Evolutionary conservation across 2,797 vertebrate species (phyloP), one percentile per base, ranked within the genome.

Genomic region (Pogonophryne albipinna): DNA sequence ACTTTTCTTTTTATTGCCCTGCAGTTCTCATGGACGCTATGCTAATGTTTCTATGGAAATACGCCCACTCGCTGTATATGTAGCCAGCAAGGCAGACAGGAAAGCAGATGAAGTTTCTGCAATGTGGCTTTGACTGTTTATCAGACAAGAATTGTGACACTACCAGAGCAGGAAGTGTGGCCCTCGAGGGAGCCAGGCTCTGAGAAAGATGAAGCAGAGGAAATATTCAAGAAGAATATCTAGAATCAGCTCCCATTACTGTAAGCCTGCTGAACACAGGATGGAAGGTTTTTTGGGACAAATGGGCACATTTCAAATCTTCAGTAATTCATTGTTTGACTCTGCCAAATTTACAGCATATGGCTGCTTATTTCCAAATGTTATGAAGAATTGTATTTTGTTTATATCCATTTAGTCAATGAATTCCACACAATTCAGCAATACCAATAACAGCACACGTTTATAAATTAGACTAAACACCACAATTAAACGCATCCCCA

Each of bases 131-230:
- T 31, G 78, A 61, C 85, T 93, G 87, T 94, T 91, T 91, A 91
- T 89, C 73, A 80, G 76, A 84, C 79, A 62, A 87, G 86, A 89
- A 91, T 91, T 92, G 87, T 91, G 87, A 93, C 90, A 92, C 85
- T 53, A 75, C 76, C 58, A 62, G 82, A 87, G 67, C 92, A 94
- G 94, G 94, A 95, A 94, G 93, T 89, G 69, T 4, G 79, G 64
- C 63, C 85, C 89, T 84, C 71, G 4, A 46, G 91, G 89, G 92
- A 91, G 70, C 65, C 6, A 12, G 10, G 71, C 89, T 93, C 79
- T 90, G 79, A 91, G 87, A 91, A 74, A 80, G 84, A 89, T 89
- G 70, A 88, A 88, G 73, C 19, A 52, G 66, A 92, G 88, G 49
- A 90, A 91, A 87, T 90, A 89, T 91, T 53, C 69, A 86, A 83